Evolutionary conservation across 2,113 vertebrate species (phyloP), one percentile per base, ranked within the genome.

Genomic region (Rafetus swinhoei): DNA sequence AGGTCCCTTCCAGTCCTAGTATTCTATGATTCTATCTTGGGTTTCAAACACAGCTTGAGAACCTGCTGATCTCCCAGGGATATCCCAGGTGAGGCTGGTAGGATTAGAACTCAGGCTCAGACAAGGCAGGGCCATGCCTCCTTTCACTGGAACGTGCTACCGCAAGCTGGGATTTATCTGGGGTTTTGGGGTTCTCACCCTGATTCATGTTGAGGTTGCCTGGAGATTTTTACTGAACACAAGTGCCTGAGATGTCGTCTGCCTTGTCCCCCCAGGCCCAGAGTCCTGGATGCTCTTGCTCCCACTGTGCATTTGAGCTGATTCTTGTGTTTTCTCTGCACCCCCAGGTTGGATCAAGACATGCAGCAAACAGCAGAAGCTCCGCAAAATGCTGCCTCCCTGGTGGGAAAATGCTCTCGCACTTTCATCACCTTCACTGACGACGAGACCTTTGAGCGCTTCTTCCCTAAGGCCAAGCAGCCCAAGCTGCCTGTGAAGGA

Each of bases 391-490:
- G 9, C 95, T 8, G 1, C 85, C 1, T 81, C 95, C 0, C 92
- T 94, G 5, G 27, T 93, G 0, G 98, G 98, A 22, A 97, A 98
- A 15, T 99, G 99, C 91, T 99, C 99, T 1, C 98, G 99, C 11
- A 99, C 99, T 54, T 99, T 99, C 93, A 97, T 99, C 97, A 99
- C 99, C 2, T 99, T 99, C 94, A 99, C 98, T 2, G 99, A 99
- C 1, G 99, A 99, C 2, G 99, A 99, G 4, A 98, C 99, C 1
- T 99, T 99, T 2, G 98, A 98, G 69, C 97, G 91, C 0, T 97
- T 98, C 76, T 99, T 99, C 92, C 98, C 98, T 1, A 95, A 57
- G 19, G 82, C 80, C 1, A 97, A 98, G 29, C 29, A 97, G 0
- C 98, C 98, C 2, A 98, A 97, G 85, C 87, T 98, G 9, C 99